Evolutionary conservation across 2,888 invertebrate species (phyloP), one percentile per base, ranked within the genome.

Genomic region (Colletes collaris): DNA sequence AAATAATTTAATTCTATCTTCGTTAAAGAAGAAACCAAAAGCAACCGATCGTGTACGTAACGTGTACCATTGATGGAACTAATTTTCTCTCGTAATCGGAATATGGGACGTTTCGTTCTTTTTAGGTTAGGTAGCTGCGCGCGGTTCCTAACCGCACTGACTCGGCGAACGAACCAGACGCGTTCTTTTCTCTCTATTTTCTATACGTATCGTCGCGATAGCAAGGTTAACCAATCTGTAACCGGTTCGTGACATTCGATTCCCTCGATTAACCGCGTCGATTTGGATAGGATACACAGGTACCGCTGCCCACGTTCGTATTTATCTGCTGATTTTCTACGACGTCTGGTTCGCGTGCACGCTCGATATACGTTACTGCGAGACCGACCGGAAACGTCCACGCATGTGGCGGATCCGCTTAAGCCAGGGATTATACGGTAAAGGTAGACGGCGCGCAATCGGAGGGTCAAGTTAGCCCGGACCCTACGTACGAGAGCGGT

Each of bases 161-260:
- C 77, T 78, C 75, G 73, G 55, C 63, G 64, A 84, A 59, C 79
- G 59, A 82, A 84, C 68, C 59, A 52, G 63, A 65, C 56, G 40
- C 52, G 58, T 62, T 46, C 10, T 46, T 8, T 46, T 46, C 8
- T 46, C 10, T 46, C 56, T 71, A 81, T 63, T 80, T 74, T 74
- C 76, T 60, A 53, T 35, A 11, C 49, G 10, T 8, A 16, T 35
- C 55, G 11, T 58, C 62, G 62, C 70, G 69, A 73, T 53, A 27
- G 76, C 80, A 76, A 84, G 84, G 77, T 78, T 82, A 76, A 80
- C 79, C 70, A 66, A 80, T 60, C 70, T 19, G 56, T 46, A 82
- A 85, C 85, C 82, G 82, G 82, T 85, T 79, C 56, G 77, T 16
- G 85, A 84, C 76, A 84, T 78, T 82, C 68, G 85, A 82, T 84